Conservation (phyloP, 2,797 vertebrate species). For the Arctocebus calabarensis region DNA sequence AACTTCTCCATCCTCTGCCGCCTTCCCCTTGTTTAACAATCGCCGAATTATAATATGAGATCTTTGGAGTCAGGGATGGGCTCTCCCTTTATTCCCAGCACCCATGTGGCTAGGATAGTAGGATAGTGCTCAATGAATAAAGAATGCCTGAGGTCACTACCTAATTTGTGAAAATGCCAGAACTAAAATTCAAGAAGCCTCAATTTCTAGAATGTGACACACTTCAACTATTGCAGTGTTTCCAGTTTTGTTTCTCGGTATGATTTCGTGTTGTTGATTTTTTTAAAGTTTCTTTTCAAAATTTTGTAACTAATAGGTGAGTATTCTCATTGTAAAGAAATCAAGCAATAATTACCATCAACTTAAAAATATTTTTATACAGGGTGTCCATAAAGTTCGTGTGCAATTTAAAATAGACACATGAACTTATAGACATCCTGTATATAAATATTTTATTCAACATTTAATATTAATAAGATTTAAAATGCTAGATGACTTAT, state of each 20-base stretch:
- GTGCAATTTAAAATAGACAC: too few species aligned
- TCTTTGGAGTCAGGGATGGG: background rate
- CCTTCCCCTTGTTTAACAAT: background rate
- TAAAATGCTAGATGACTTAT: background rate
- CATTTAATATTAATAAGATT: conserved; percentile 21
- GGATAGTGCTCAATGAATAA: background rate
- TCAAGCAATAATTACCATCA: background rate
- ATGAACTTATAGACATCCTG: too few species aligned
- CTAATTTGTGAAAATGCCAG: background rate
- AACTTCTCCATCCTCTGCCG: background rate
- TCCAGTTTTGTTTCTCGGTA: background rate
- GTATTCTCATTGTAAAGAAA: background rate
- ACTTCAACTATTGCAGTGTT: background rate
- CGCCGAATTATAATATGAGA: background rate
- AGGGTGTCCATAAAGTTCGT: too few species aligned
- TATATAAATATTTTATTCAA: background rate
- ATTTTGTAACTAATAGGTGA: background rate
- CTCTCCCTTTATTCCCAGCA: background rate
- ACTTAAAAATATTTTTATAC: background rate
- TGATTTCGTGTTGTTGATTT: background rate
- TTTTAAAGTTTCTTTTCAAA: background rate
- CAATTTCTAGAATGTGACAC: background rate
- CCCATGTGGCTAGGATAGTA: background rate
- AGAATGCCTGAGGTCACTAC: background rate
- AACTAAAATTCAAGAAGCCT: background rate